Conservation (phyloP, 1,140 invertebrate genomes). For the Mya arenaria region DNA sequence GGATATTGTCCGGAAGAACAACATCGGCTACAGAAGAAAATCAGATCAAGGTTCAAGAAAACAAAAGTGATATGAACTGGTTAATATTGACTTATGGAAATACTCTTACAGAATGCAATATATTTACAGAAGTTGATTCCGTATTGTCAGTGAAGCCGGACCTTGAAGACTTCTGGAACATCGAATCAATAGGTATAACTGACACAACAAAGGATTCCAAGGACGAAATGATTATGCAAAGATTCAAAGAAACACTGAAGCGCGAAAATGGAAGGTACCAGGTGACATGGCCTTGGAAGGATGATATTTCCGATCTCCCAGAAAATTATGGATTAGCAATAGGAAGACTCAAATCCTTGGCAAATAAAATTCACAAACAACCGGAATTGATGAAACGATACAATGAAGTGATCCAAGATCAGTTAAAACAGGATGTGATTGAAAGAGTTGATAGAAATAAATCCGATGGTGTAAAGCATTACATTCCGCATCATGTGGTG, state of each 20-base stretch:
- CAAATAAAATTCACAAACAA: background rate
- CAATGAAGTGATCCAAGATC: background rate
- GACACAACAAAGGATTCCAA: background rate
- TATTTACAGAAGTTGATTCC: background rate
- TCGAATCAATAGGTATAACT: background rate
- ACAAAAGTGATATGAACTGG: background rate
- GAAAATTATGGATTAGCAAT: conserved; percentile 6
- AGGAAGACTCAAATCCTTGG: conserved; percentile 1
- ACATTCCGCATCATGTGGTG: conserved; percentile 6
- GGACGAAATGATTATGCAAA: background rate
- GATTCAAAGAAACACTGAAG: conserved; percentile 7
- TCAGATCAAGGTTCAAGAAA: background rate
- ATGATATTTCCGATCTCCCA: background rate
- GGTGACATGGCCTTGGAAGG: conserved; percentile 15
- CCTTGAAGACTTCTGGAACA: conserved; percentile 14
- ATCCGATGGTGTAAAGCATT: background rate
- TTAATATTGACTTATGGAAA: background rate
- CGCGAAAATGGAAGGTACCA: background rate
- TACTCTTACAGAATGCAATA: background rate
- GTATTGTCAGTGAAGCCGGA: background rate
- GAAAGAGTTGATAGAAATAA: background rate
- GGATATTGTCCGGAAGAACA: background rate
- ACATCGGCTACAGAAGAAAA: too few relatives aligned
- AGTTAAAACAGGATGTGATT: background rate
- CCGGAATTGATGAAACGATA: background rate